Evolutionary conservation across 2,888 invertebrate species (phyloP), one percentile per base, ranked within the genome.

Genomic region (Odontothrips loti): DNA sequence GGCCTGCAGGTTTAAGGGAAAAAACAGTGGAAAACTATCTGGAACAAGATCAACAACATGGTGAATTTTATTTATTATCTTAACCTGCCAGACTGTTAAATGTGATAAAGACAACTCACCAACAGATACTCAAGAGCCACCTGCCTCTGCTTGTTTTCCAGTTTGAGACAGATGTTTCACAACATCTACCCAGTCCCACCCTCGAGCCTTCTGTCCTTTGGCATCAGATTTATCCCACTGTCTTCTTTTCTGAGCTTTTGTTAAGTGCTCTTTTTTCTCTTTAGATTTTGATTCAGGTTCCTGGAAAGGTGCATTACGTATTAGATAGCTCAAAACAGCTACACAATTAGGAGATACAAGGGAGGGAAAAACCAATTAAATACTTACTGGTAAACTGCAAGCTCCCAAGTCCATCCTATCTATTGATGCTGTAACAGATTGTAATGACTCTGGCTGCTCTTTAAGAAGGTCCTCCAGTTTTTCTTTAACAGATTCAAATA

Each of bases 161-260:
- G 93, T 93, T 87, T 97, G 97, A 15, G 96, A 95, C 82, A 98
- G 90, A 89, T 98, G 98, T 87, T 96, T 96, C n/a, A 98, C 93
- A 83, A 98, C 92, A 86, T 98, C 98, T 15, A 98, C 93, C 98
- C 98, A 98, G 89, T 98, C 93, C 92, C 93, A 96, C 0, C 98
- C 98, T 47, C 98, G 89, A 0, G 95, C 94, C 83, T 91, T 91
- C 86, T 97, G 97, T 0, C 96, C 97, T 48, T 92, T 93, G 29
- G 90, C 89, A 87, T 96, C 96, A 0, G 95, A 91, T 81, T 92
- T 91, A 86, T 96, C 96, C 94, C 95, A 96, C 86, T 94, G 93
- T 82, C 94, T 91, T 17, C 97, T 90, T 87, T 98, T 98, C 87
- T 98, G 97, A 0, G 96, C 90, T 88, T 98, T 98, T 11, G 95